Evolutionary conservation across 2,888 invertebrate genomes (phyloP).

Genomic region (Dioctria linearis): DNA sequence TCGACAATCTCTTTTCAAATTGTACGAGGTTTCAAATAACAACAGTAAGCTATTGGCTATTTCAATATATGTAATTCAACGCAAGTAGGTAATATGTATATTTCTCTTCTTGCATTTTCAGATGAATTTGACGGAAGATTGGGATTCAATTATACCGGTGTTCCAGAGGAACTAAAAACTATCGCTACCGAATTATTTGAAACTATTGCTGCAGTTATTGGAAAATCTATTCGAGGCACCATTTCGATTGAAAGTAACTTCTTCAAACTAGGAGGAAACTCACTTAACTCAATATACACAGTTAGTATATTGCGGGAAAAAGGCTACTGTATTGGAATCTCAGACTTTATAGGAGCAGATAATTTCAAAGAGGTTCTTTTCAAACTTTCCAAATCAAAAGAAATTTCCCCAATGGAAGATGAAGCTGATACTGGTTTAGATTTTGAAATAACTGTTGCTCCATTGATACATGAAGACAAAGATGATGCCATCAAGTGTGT

Average conservation of each 20-base stretch:
- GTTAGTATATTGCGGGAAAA: slow-evolving; percentile 83
- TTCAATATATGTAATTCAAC: background rate
- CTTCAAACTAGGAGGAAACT: slow-evolving; percentile 89
- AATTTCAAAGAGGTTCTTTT: slow-evolving; percentile 80
- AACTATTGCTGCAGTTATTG: slow-evolving; percentile 82
- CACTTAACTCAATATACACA: slow-evolving; percentile 87
- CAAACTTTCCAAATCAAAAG: slow-evolving; percentile 71
- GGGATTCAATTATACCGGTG: slow-evolving; percentile 79
- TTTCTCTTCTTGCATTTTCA: background rate
- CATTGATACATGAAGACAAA: slow-evolving; percentile 74
- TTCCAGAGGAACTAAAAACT: slow-evolving; percentile 74
- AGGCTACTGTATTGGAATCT: slow-evolving; percentile 86
- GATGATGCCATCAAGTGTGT: slow-evolving; percentile 78
- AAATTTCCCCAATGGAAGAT: slow-evolving; percentile 64
- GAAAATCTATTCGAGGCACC: slow-evolving; percentile 76
- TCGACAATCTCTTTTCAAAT: slow-evolving; percentile 81
- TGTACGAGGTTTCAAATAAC: slow-evolving; percentile 81
- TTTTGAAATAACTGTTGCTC: slow-evolving; percentile 66
- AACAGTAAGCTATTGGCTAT: slow-evolving; percentile 72
- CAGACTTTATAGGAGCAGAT: slow-evolving; percentile 83
- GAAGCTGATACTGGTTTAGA: slow-evolving; percentile 66
- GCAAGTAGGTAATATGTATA: background rate
- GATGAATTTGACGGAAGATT: slow-evolving; percentile 63
- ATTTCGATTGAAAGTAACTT: slow-evolving; percentile 81
- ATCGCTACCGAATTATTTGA: slow-evolving; percentile 82